phyloP scores from a whole-genome alignment of 2,888 invertebrate genomes.

The Eustalomyia histrio region DNA sequence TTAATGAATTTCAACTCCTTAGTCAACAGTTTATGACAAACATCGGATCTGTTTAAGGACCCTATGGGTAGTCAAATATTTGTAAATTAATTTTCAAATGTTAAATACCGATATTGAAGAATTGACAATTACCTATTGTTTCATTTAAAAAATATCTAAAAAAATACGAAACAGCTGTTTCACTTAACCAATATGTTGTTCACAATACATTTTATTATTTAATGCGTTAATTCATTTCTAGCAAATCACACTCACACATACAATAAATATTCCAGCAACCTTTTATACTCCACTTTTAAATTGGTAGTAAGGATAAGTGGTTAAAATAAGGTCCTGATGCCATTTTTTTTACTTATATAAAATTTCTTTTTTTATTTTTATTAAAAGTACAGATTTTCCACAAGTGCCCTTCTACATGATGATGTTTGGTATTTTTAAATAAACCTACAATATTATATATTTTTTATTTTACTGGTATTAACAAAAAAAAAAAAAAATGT shows the following conservation, averaged over 20 bases:
- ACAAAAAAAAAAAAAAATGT: conserved; percentile 20
- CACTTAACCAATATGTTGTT: neutral
- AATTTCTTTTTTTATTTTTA: neutral
- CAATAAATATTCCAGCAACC: neutral
- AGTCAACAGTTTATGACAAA: too few relatives aligned
- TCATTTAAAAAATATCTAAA: too few relatives aligned
- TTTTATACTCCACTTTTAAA: conserved; percentile 12
- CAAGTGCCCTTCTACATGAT: neutral
- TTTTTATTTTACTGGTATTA: conserved; percentile 10
- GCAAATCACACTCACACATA: neutral
- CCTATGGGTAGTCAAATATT: too few relatives aligned
- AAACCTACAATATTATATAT: conserved; percentile 46
- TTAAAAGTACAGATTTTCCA: conserved; percentile 27
- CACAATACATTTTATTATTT: neutral
- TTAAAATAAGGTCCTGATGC: conserved; percentile 37
- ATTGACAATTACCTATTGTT: too few relatives aligned
- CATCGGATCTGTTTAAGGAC: too few relatives aligned
- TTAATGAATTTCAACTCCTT: too few relatives aligned
- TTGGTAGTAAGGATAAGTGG: conserved; percentile 3
- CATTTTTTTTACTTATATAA: conserved; percentile 9
- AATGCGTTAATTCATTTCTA: conserved; percentile 74
- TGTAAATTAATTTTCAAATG: too few relatives aligned
- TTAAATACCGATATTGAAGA: too few relatives aligned
- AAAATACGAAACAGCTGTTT: neutral
- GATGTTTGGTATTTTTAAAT: conserved; percentile 55